phyloP scores from a whole-genome alignment of 2,113 vertebrate genomes.

The Thunnus maccoyii region DNA sequence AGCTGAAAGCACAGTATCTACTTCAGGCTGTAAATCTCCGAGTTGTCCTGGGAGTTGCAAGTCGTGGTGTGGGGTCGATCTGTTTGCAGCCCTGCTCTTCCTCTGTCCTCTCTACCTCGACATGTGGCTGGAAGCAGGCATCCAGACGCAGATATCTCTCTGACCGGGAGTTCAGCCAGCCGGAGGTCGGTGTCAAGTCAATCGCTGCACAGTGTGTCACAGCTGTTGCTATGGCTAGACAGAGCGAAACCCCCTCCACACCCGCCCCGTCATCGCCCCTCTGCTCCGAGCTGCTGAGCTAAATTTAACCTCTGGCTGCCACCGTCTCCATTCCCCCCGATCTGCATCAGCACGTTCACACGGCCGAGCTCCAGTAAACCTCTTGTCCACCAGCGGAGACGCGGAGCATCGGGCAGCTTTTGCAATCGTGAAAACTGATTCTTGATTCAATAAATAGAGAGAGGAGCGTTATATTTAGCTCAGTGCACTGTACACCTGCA shows the following conservation, averaged over 20 bases:
- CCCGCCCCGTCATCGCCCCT: background rate
- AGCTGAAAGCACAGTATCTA: background rate
- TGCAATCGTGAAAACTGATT: too few species aligned
- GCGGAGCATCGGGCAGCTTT: too few species aligned
- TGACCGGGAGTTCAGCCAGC: conserved; percentile 21
- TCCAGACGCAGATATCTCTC: background rate
- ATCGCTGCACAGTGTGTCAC: conserved; percentile 55
- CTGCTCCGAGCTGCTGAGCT: conserved; percentile 28
- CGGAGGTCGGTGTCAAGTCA: conserved; percentile 51
- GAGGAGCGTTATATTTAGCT: too few species aligned
- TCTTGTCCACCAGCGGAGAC: too few species aligned
- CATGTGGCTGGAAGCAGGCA: conserved; percentile 16
- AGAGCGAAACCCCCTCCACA: background rate
- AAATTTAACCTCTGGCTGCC: conserved; percentile 45
- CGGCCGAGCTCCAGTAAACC: too few species aligned
- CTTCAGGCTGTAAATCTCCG: background rate
- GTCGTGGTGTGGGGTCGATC: background rate
- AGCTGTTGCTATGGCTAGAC: conserved; percentile 60
- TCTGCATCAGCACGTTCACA: background rate
- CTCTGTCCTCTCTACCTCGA: background rate
- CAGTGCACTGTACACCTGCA: too few species aligned
- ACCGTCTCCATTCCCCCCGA: background rate
- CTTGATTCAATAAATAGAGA: too few species aligned
- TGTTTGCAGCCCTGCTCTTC: background rate
- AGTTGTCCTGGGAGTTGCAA: background rate